Evolutionary conservation across 2,113 vertebrate genomes (phyloP).

Genomic region (Pedetes capensis): DNA sequence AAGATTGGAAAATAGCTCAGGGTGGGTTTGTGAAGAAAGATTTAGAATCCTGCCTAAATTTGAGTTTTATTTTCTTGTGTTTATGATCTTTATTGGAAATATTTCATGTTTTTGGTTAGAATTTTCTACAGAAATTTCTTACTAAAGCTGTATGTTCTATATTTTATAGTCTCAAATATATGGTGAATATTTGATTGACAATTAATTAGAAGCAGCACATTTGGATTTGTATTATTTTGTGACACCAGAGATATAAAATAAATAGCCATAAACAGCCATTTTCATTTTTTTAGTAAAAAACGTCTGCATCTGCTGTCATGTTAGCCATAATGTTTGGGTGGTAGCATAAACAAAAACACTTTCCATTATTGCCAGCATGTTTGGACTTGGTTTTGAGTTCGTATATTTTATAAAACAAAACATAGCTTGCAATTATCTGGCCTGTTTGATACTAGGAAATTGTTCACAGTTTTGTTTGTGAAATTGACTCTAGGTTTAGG

Average conservation of each 20-base stretch:
- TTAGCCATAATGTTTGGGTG: neutral
- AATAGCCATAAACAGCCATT: neutral
- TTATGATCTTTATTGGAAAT: neutral
- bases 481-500: neutral
- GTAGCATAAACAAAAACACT: neutral
- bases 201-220: neutral
- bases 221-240: neutral
- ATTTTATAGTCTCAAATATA: neutral
- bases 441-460: neutral
- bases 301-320: neutral
- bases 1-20: neutral
- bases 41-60: neutral
- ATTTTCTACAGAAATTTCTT: slow-evolving; percentile 12
- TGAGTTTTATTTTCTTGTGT: slow-evolving; percentile 2
- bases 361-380: neutral
- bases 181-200: slow-evolving; percentile 1
- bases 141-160: neutral
- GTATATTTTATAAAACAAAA: slow-evolving; percentile 23
- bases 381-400: neutral
- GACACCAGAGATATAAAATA: neutral
- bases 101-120: neutral
- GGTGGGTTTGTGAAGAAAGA: neutral
- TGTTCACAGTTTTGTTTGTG: neutral
- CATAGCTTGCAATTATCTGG: neutral
- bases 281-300: neutral